A percentile compares a stretch with the other conserved stretches of the same genome.
Evolutionary conservation across 2,888 invertebrate species (phyloP).

Genomic region (Folsomia manolachei): DNA sequence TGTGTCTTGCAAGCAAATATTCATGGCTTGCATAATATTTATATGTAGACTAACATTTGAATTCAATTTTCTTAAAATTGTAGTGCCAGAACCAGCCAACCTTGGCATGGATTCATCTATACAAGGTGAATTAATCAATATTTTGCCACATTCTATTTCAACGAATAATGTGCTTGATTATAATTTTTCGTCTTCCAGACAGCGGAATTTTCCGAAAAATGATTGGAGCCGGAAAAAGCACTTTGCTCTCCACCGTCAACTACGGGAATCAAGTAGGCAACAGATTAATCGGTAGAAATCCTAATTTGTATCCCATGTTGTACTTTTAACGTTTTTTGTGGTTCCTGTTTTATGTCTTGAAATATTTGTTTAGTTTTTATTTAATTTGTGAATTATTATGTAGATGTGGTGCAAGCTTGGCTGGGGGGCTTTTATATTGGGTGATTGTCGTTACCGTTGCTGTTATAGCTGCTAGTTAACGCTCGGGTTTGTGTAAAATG

Average conservation of each 20-base stretch:
- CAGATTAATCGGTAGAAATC: constrained; percentile 33
- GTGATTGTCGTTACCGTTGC: too few species aligned
- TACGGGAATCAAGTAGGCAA: constrained; percentile 60
- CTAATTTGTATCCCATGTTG: constrained; percentile 31
- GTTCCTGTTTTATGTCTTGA: not conserved
- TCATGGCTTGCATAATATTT: too few species aligned
- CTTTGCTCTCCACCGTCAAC: constrained; percentile 61
- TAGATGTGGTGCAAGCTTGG: too few species aligned
- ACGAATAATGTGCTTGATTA: too few species aligned
- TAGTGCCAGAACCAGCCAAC: constrained; percentile 39
- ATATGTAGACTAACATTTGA: too few species aligned
- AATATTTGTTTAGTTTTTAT: not conserved
- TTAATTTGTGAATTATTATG: constrained; percentile 6
- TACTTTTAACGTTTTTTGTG: constrained; percentile 19
- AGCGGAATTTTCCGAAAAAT: constrained; percentile 46
- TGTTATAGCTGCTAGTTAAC: too few species aligned
- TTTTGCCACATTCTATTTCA: too few species aligned
- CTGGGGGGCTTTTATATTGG: too few species aligned
- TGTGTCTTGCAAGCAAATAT: too few species aligned
- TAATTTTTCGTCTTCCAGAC: constrained; percentile 34
- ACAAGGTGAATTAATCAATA: too few species aligned
- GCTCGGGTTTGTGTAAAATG: too few species aligned
- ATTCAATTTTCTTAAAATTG: not conserved
- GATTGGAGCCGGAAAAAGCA: constrained; percentile 52
- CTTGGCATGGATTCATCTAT: constrained; percentile 16